Base-by-base conservation (phyloP, 2,797 vertebrate genomes). In the Epinephelus awoara region DNA sequence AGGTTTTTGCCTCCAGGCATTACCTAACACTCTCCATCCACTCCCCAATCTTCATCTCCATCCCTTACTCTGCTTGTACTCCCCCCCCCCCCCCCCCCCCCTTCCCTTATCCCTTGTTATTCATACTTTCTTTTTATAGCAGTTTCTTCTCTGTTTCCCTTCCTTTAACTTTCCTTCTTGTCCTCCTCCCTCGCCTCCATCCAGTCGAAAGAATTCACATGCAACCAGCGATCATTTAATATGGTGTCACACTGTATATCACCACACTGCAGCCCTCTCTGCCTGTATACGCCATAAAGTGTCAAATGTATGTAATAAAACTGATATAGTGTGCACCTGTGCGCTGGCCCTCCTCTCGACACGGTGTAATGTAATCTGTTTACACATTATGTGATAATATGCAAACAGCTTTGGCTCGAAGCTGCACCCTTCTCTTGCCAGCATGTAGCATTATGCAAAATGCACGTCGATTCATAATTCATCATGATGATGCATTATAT, bases 371-470 rank as follows among this genome's bases (percentile, higher is more conserved):
- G 64, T 84, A 81, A 89, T 90, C 71, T 85, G 76, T 84, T 87
- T 83, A 78, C 66, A 83, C 75, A 74, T 84, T 86, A 74, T 83
- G 79, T 80, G 71, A 84, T 82, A 61, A 88, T 88, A 79, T 77
- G 77, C 58, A 85, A 85, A 83, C 77, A 86, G 83, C 69, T 83
- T 58, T 82, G 59, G 74, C 90, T 88, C 67, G 50, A 71, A 85
- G 83, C 85, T 82, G 62, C 76, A 80, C 71, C 86, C 59, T 74
- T 77, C 73, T 29, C 68, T 58, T 61, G 62, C 73, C 82, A 75
- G 67, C 81, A n/a, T 80, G 77, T 67, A 76, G 69, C 71, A 78
- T 86, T 89, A 91, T 90, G 85, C 75, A 92, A 88, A 90, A 73
- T 17, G 23, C 72, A 69, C 66, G 80, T 89, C 76, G 79, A 89